Conservation (phyloP, 2,888 invertebrate genomes). For the Tetramorium bicarinatum region DNA sequence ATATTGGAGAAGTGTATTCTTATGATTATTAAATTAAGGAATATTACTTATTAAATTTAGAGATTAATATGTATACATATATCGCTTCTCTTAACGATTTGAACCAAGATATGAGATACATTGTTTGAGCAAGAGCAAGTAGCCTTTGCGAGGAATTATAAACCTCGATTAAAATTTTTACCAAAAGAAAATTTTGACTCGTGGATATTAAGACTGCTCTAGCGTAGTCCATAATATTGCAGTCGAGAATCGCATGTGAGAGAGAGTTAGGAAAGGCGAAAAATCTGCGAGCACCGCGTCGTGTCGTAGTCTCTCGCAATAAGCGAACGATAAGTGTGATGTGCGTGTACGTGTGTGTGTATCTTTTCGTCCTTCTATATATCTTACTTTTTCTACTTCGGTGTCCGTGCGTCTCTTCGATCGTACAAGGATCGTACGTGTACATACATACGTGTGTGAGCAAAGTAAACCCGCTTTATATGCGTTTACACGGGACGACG, state of each 20-base stretch:
- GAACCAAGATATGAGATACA: neutral
- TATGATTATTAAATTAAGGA: neutral
- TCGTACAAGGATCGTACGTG: slow-evolving; percentile 49
- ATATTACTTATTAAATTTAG: neutral
- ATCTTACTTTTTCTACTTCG: slow-evolving; percentile 35
- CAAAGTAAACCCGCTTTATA: slow-evolving; percentile 72
- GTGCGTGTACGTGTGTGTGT: neutral
- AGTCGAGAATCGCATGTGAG: neutral
- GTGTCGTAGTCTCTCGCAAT: slow-evolving; percentile 58
- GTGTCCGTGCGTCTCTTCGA: slow-evolving; percentile 54
- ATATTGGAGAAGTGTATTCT: neutral
- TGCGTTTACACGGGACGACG: slow-evolving; percentile 70
- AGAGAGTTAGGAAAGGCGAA: slow-evolving; percentile 7
- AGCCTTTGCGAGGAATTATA: neutral
- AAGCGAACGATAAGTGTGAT: slow-evolving; percentile 54
- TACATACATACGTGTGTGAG: slow-evolving; percentile 47
- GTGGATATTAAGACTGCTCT: neutral
- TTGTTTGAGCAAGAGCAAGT: neutral
- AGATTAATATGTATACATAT: neutral
- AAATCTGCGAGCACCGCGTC: slow-evolving; percentile 33
- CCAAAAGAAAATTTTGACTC: neutral
- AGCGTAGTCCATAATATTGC: neutral
- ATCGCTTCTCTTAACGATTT: neutral
- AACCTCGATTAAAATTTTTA: neutral
- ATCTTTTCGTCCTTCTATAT: slow-evolving; percentile 43